Percentiles rank a stretch among this genome's conserved stretches.
phyloP scores from a whole-genome alignment of 1,140 invertebrate genomes.

The Bombus picipes region DNA sequence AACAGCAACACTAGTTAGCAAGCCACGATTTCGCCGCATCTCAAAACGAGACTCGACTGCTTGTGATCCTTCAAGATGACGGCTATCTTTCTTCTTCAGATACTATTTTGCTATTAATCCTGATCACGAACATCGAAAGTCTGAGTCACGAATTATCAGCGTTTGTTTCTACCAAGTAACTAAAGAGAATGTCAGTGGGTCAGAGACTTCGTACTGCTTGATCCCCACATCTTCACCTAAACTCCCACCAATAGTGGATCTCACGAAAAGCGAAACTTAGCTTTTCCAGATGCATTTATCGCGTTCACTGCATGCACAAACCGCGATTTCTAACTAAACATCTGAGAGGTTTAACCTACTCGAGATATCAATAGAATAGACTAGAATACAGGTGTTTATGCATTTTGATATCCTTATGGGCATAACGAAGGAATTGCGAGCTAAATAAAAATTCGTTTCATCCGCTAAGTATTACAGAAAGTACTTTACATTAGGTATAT shows the following conservation, averaged over 20 bases:
- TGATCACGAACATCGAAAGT: slow-evolving; percentile 23
- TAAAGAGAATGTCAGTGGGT: slow-evolving; percentile 82
- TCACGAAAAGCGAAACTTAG: slow-evolving; percentile 14
- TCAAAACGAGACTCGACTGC: neutral
- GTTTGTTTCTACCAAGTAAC: slow-evolving; percentile 70
- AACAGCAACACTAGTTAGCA: slow-evolving; percentile 52
- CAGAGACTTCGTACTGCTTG: slow-evolving; percentile 72
- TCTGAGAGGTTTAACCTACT: neutral
- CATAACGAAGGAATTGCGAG: too few species aligned
- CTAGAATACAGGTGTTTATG: too few species aligned
- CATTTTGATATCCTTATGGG: too few species aligned
- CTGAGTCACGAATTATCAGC: slow-evolving; percentile 46
- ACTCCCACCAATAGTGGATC: slow-evolving; percentile 53
- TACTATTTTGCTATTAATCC: slow-evolving; percentile 2
- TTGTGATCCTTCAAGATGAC: neutral
- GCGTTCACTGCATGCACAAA: neutral
- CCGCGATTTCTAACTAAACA: neutral
- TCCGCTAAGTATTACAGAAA: too few species aligned
- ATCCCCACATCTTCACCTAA: slow-evolving; percentile 71
- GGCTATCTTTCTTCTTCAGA: neutral
- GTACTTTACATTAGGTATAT: too few species aligned
- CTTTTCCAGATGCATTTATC: neutral
- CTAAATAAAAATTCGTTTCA: too few species aligned
- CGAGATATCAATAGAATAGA: too few species aligned
- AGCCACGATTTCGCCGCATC: slow-evolving; percentile 71